These are phyloP conservation scores for Edolisoma coerulescens DNA, from an alignment of 2,113 vertebrate genomes.

Conservation along the genomic window DNA sequence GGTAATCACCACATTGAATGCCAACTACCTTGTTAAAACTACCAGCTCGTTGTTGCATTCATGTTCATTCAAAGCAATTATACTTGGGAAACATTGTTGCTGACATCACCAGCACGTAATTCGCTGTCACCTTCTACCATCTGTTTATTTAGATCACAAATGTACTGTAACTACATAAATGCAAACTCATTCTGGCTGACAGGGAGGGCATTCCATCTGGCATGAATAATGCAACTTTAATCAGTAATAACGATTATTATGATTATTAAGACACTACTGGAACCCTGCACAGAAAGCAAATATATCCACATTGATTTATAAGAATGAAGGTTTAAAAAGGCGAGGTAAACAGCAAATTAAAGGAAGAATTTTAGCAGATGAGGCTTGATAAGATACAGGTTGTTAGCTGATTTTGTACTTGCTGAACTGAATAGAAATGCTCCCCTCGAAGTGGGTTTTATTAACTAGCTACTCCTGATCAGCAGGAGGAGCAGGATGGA, in stretches of 20 bases:
- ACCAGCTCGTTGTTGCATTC: conserved; percentile 6
- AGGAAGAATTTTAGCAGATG: conserved; percentile 4
- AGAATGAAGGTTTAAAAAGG: conserved; percentile 48
- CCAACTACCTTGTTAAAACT: conserved; percentile 29
- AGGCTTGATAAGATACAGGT: not conserved
- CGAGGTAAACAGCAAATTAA: conserved; percentile 19
- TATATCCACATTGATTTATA: conserved; percentile 61
- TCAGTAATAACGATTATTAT: conserved; percentile 77
- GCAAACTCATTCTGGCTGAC: conserved; percentile 66
- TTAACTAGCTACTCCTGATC: not conserved
- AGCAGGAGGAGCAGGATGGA: not conserved
- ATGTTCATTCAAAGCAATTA: conserved; percentile 72
- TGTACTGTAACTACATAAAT: conserved; percentile 68
- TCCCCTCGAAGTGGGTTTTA: not conserved
- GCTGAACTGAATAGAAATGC: not conserved
- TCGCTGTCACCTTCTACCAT: conserved; percentile 70
- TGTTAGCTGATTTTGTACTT: not conserved
- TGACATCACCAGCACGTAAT: conserved; percentile 68
- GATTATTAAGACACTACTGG: conserved; percentile 74
- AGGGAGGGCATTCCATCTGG: conserved; percentile 73
- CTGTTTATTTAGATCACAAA: conserved; percentile 76
- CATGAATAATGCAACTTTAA: conserved; percentile 76
- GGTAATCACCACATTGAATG: not conserved
- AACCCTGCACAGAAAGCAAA: conserved; percentile 63
- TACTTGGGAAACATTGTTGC: conserved; percentile 32